Conservation (phyloP, 2,888 invertebrate species). For the Argynnis bischoffii region DNA sequence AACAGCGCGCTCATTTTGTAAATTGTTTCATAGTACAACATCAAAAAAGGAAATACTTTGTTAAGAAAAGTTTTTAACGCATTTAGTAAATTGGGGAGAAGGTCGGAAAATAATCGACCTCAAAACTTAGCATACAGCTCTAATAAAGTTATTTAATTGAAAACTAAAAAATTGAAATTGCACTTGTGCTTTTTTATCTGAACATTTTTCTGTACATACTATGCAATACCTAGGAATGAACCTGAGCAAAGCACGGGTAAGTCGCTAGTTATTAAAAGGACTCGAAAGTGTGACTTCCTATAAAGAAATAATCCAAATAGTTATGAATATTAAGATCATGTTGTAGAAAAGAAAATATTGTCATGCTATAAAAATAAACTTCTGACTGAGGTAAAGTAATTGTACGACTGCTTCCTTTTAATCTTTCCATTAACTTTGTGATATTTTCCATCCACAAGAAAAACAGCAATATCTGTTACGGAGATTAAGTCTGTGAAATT, state of each 20-base stretch:
- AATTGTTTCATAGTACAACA: slow-evolving; percentile 26
- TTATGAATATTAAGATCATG: neutral
- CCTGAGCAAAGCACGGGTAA: too few relatives aligned
- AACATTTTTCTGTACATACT: too few relatives aligned
- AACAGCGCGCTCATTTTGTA: slow-evolving; percentile 21
- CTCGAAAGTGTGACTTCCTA: too few relatives aligned
- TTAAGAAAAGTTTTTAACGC: slow-evolving; percentile 16
- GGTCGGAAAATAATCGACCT: slow-evolving; percentile 2
- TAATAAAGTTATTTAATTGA: neutral
- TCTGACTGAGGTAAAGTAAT: slow-evolving; percentile 14
- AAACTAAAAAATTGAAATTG: too few relatives aligned
- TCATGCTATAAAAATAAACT: slow-evolving; percentile 6
- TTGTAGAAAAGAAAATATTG: neutral
- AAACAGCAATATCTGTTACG: slow-evolving; percentile 32
- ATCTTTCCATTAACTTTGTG: slow-evolving; percentile 36
- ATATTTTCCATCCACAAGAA: slow-evolving; percentile 24
- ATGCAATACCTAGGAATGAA: too few relatives aligned
- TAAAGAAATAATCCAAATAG: too few relatives aligned
- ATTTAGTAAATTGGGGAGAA: slow-evolving; percentile 17
- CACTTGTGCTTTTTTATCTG: too few relatives aligned
- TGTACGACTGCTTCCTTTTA: slow-evolving; percentile 30
- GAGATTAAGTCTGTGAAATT: slow-evolving; percentile 34
- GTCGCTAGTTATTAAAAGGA: too few relatives aligned
- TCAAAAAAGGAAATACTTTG: slow-evolving; percentile 18
- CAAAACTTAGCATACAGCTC: neutral